phyloP scores from a whole-genome alignment of 2,888 invertebrate species.

The Phymatocera aterrima region DNA sequence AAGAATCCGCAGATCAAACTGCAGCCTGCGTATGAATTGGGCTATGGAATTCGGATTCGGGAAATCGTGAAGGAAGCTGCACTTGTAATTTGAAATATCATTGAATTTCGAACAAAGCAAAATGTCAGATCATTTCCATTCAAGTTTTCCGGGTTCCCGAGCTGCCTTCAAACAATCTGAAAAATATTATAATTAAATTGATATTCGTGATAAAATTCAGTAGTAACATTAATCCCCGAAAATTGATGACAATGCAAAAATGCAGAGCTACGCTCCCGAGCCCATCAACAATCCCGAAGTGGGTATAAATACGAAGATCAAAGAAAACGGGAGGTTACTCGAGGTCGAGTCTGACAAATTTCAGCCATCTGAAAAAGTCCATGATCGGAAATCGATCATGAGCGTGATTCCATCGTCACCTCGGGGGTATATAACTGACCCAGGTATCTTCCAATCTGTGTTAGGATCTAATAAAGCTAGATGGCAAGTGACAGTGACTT shows the following conservation, averaged over 20 bases:
- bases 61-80: not conserved
- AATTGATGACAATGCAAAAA: constrained; percentile 1
- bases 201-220: not conserved
- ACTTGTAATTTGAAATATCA: not conserved
- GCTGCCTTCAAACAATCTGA: not conserved
- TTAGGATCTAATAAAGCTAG: not conserved
- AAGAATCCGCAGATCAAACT: no score
- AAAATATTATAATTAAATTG: not conserved
- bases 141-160: not conserved
- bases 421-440: constrained; percentile 10
- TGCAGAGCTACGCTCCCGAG: not conserved
- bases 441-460: not conserved
- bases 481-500: constrained; percentile 35
- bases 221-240: not conserved
- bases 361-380: not conserved
- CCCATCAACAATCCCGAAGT: not conserved
- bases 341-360: not conserved
- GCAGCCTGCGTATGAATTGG: no score
- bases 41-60: no score
- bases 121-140: not conserved
- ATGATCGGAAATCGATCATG: not conserved
- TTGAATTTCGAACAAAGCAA: not conserved
- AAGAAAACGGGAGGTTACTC: not conserved
- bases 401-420: not conserved
- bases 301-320: not conserved